Percentiles rank a stretch among this genome's conserved stretches.
Conservation (phyloP, 2,888 invertebrate species). For the Acleris emargana region DNA sequence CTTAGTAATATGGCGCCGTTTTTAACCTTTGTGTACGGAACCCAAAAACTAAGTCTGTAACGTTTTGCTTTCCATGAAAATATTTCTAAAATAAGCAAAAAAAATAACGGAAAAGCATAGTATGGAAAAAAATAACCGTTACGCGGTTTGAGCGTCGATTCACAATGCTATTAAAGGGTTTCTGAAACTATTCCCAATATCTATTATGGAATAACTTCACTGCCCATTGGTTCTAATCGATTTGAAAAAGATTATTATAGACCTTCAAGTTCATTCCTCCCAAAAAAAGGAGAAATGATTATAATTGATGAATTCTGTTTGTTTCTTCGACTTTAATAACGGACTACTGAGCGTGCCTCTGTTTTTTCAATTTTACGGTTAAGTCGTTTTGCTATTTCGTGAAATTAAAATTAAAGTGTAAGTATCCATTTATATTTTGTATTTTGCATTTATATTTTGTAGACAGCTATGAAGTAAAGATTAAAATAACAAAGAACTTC, state of each 20-base stretch:
- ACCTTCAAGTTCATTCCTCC: slow-evolving; percentile 37
- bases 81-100: too few species aligned
- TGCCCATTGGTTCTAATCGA: slow-evolving; percentile 48
- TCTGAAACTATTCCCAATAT: too few species aligned
- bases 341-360: slow-evolving; percentile 38
- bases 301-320: slow-evolving; percentile 48
- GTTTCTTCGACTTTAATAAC: slow-evolving; percentile 48
- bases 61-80: too few species aligned
- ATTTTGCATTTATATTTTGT: too few species aligned
- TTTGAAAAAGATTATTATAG: slow-evolving; percentile 34
- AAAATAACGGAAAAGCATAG: too few species aligned
- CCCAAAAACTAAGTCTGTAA: too few species aligned
- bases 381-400: slow-evolving; percentile 28
- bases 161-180: too few species aligned
- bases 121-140: too few species aligned
- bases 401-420: slow-evolving; percentile 14
- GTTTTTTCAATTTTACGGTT: slow-evolving; percentile 41
- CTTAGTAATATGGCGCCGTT: too few species aligned
- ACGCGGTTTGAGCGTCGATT: too few species aligned
- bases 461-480: neutral
- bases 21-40: too few species aligned
- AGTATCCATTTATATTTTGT: neutral
- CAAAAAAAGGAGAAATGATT: slow-evolving; percentile 41
- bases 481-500: too few species aligned
- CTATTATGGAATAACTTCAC: slow-evolving; percentile 41